Evolutionary conservation across 2,113 vertebrate genomes (phyloP).

Genomic region (Lasiurus borealis): DNA sequence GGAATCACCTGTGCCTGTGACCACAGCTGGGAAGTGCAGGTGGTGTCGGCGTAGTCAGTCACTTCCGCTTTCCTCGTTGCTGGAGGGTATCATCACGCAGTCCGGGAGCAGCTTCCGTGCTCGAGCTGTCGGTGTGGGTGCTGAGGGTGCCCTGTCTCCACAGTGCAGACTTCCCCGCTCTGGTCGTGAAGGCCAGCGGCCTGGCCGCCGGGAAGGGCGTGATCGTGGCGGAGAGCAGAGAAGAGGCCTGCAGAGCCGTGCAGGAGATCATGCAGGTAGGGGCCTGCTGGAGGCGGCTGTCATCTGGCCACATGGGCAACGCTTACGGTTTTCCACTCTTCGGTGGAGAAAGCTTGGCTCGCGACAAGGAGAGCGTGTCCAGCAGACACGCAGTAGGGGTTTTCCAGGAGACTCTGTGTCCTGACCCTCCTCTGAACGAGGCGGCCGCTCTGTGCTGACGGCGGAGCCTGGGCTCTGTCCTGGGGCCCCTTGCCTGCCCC

Average conservation of each 20-base stretch:
- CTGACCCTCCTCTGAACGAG: neutral
- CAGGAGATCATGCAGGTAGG: constrained; percentile 94
- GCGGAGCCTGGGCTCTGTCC: neutral
- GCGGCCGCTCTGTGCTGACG: neutral
- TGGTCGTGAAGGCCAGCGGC: constrained; percentile 98
- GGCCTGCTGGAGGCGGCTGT: neutral
- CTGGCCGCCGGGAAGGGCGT: constrained; percentile 97
- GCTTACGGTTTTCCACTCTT: neutral
- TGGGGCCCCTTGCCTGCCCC: neutral
- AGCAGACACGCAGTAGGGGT: neutral
- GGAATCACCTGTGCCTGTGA: neutral
- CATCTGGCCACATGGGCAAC: neutral
- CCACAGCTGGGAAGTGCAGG: neutral
- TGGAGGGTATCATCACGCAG: neutral
- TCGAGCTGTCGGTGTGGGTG: neutral
- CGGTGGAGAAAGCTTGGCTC: neutral
- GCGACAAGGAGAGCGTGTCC: neutral
- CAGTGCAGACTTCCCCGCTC: constrained; percentile 94
- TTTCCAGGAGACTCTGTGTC: neutral
- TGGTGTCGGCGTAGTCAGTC: neutral
- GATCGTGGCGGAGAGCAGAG: constrained; percentile 91
- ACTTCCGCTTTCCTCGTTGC: neutral
- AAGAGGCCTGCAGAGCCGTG: constrained; percentile 95
- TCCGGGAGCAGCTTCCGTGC: neutral
- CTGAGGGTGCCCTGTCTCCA: constrained; percentile 52